A percentile compares a stretch with the other conserved stretches of the same genome.
Conservation (phyloP, 1,140 invertebrate genomes). For the Drosophila truncata region DNA sequence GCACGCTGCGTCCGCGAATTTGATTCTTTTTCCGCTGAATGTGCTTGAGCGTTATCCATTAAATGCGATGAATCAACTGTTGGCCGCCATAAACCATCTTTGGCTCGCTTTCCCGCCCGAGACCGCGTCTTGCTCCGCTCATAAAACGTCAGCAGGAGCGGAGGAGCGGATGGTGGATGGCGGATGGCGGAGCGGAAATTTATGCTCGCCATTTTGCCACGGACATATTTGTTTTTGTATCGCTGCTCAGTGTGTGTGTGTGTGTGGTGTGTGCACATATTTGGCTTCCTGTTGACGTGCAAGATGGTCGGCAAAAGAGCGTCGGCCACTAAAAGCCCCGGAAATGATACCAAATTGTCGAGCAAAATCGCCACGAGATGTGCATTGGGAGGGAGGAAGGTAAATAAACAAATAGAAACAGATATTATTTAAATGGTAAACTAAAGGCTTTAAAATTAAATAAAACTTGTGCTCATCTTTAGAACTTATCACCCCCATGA, state of each 20-base stretch:
- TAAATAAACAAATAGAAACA: not conserved
- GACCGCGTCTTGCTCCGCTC: constrained; percentile 20
- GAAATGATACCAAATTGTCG: constrained; percentile 1
- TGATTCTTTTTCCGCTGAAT: constrained; percentile 63
- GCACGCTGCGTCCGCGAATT: constrained; percentile 28
- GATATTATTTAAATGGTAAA: not conserved
- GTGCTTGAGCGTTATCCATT: constrained; percentile 74
- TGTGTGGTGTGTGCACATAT: constrained; percentile 48
- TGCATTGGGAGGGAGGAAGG: not conserved
- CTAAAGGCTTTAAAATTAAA: not conserved
- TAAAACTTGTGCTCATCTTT: no score
- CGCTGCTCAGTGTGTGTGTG: no score
- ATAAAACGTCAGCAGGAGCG: constrained; percentile 65
- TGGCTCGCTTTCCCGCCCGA: constrained; percentile 46
- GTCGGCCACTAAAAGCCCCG: constrained; percentile 29
- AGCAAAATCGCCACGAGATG: not conserved
- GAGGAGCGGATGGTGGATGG: no score
- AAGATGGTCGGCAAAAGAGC: constrained; percentile 54
- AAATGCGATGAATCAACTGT: constrained; percentile 81
- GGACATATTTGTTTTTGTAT: constrained; percentile 36
- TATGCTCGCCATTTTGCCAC: constrained; percentile 76
- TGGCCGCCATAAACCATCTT: constrained; percentile 79
- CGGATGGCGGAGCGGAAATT: constrained; percentile 68
- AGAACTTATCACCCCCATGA: no score
- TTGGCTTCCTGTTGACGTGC: constrained; percentile 75